phyloP scores from a whole-genome alignment of 2,888 invertebrate species.

The Stenurella melanura region DNA sequence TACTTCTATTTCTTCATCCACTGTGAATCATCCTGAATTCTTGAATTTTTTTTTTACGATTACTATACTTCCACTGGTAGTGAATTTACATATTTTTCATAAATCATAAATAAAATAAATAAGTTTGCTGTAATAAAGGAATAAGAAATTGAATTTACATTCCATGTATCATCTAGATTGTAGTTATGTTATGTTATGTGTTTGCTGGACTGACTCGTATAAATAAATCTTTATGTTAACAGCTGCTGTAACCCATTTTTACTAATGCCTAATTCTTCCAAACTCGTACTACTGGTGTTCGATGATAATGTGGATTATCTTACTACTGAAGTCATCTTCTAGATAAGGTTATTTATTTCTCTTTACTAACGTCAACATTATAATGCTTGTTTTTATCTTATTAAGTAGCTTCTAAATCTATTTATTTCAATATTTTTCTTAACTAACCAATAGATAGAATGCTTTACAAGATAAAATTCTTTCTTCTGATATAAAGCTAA shows the following conservation, averaged over 20 bases:
- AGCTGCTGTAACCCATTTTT: background rate
- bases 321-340: conserved; percentile 1
- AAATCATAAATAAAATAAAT: too few relatives aligned
- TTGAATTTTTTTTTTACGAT: too few relatives aligned
- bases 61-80: too few relatives aligned
- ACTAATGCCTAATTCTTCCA: background rate
- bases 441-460: background rate
- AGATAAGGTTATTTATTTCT: background rate
- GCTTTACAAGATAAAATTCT: conserved; percentile 9
- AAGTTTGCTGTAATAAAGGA: too few relatives aligned
- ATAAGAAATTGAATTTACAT: too few relatives aligned
- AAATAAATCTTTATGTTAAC: background rate
- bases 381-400: background rate
- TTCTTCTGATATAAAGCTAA: background rate
- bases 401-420: background rate
- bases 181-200: too few relatives aligned
- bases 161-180: too few relatives aligned
- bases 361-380: background rate
- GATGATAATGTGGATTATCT: background rate
- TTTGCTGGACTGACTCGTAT: background rate
- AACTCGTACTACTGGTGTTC: background rate
- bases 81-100: too few relatives aligned
- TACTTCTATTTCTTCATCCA: too few relatives aligned
- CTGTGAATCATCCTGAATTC: too few relatives aligned
- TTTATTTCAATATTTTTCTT: conserved; percentile 15